Conservation (phyloP, 2,888 invertebrate species). For the Periphyllus acericola region DNA sequence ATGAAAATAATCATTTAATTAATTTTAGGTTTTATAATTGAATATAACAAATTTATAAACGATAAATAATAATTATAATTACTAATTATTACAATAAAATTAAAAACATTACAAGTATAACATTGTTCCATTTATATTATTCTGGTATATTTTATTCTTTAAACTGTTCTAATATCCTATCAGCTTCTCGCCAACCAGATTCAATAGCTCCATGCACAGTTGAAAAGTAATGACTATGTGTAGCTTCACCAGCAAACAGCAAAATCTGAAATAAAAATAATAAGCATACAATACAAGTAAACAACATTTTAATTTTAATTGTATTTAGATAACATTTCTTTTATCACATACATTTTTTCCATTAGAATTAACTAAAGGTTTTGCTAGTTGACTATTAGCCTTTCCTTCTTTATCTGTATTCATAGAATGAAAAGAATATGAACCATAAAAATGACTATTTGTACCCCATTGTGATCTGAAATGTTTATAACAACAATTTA, state of each 20-base stretch:
- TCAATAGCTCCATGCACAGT: slow-evolving; percentile 72
- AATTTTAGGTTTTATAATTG: background rate
- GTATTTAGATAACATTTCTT: background rate
- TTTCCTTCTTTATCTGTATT: slow-evolving; percentile 68
- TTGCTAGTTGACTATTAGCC: slow-evolving; percentile 45
- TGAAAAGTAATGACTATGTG: slow-evolving; percentile 69
- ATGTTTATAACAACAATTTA: slow-evolving; percentile 43
- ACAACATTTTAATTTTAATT: background rate
- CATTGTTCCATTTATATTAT: background rate
- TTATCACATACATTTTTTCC: slow-evolving; percentile 40
- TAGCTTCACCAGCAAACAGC: slow-evolving; percentile 75
- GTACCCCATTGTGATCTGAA: slow-evolving; percentile 78
- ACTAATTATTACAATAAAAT: background rate
- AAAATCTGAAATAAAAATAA: slow-evolving; percentile 66
- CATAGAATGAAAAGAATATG: slow-evolving; percentile 75
- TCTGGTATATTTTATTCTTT: slow-evolving; percentile 15
- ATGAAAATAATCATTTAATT: slow-evolving; percentile 8
- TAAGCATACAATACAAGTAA: background rate
- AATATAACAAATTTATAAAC: background rate
- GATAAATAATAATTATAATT: background rate
- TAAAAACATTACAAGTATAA: slow-evolving; percentile 10
- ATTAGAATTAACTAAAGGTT: slow-evolving; percentile 46
- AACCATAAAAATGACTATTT: slow-evolving; percentile 77
- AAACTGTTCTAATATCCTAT: slow-evolving; percentile 67
- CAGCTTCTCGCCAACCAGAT: slow-evolving; percentile 71